Percentiles rank a stretch among this genome's conserved stretches.
Evolutionary conservation across 2,113 vertebrate species (phyloP).

Genomic region (Aix galericulata): DNA sequence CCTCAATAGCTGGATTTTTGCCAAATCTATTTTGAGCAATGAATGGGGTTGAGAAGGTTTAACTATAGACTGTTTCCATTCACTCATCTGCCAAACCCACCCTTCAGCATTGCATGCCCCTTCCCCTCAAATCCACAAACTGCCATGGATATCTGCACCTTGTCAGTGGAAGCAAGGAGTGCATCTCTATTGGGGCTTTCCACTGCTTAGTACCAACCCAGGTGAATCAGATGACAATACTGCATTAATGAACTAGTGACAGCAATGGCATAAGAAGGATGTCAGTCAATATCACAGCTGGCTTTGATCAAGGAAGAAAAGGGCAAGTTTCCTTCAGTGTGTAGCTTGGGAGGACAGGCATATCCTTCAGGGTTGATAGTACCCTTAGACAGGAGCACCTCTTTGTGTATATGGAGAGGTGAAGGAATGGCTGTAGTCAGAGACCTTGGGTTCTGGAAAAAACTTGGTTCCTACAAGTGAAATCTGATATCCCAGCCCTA

Average conservation of each 20-base stretch:
- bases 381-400: not conserved
- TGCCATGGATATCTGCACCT: not conserved
- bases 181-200: rapidly evolving
- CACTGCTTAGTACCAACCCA: not conserved
- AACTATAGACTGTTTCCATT: not conserved
- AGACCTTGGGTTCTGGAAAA: not conserved
- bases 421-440: not conserved
- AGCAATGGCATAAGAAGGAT: not conserved
- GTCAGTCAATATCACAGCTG: not conserved
- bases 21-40: not conserved
- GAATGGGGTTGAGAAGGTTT: not conserved
- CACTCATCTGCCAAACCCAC: not conserved
- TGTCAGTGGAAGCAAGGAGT: not conserved
- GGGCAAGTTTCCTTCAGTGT: not conserved
- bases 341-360: not conserved
- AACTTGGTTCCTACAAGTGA: not conserved
- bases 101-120: not conserved
- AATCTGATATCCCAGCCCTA: not conserved
- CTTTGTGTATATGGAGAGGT: not conserved
- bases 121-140: not conserved
- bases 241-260: not conserved
- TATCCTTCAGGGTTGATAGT: not conserved
- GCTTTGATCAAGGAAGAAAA: not conserved
- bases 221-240: not conserved
- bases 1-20: not conserved